phyloP scores from a whole-genome alignment of 2,113 vertebrate genomes.

The Poeciliopsis occidentalis region DNA sequence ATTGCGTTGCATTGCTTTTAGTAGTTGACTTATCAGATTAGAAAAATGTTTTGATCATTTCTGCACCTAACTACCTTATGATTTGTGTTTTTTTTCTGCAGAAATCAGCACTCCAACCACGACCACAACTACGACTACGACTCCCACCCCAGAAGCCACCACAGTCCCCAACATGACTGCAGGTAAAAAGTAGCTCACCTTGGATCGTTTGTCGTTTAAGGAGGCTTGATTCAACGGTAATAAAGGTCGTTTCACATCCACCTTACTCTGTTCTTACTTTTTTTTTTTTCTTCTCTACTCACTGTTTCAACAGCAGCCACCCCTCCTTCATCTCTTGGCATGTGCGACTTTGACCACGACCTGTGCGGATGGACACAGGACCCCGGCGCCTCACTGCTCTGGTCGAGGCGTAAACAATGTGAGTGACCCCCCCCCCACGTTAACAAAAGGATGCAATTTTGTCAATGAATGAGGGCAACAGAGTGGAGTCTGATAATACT shows the following conservation, averaged over 20 bases:
- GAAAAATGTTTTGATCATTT: neutral
- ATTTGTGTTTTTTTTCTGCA: slow-evolving; percentile 59
- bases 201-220: neutral
- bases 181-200: slow-evolving; percentile 55
- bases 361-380: slow-evolving; percentile 93
- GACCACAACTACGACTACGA: slow-evolving; percentile 83
- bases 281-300: neutral
- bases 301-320: slow-evolving; percentile 58
- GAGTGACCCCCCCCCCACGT: slow-evolving; percentile 40
- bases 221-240: slow-evolving; percentile 12
- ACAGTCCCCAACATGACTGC: slow-evolving; percentile 79
- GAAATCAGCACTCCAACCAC: slow-evolving; percentile 88
- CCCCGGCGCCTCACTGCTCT: slow-evolving; percentile 82
- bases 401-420: slow-evolving; percentile 85
- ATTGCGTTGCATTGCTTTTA: neutral
- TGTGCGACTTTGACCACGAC: slow-evolving; percentile 89
- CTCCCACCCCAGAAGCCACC: slow-evolving; percentile 75
- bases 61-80: neutral
- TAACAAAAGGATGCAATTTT: neutral
- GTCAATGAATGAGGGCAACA: no score
- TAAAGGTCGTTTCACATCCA: neutral
- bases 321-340: slow-evolving; percentile 75
- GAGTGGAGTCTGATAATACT: no score
- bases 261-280: slow-evolving; percentile 14
- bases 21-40: neutral